Evolutionary conservation across 1,140 invertebrate genomes (phyloP), one percentile per base, ranked within the genome.

Genomic region (Drosophila kohkoa): DNA sequence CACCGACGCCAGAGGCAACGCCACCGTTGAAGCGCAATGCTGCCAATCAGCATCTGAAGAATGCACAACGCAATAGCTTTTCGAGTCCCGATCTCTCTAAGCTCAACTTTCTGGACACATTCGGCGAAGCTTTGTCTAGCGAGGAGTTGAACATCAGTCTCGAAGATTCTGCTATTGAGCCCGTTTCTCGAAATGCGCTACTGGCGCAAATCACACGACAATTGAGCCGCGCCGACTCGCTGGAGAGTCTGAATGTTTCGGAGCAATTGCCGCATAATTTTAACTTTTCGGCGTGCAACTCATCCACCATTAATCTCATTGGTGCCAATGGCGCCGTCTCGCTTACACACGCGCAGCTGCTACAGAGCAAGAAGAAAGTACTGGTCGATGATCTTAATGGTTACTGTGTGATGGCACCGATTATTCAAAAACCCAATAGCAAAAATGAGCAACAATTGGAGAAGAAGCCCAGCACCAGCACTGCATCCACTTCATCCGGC

Each of bases 331-430:
- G 91, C 11, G 91, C 92, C 11, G 80, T 81, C 0, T 58, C 69
- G 1, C 62, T 76, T 5, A 32, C 30, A 77, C 49, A 66, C 25
- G 15, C 43, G 0, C 57, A 52, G 11, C 7, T 69, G 6, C 13
- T 58, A 0, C 81, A 77, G 30, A 38, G 62, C 13, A 90, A 81
- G 52, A 88, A 90, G 28, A 90, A 90, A 32, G 75, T 90, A 1
- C 5, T 92, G 15, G 77, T 91, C 0, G 92, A 92, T 58, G 88
- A 91, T 67, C 59, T 90, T 0, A 90, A 90, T 5, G 92, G 90
- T 0, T 92, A 92, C 64, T 92, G 92, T 62, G 77, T 90, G 5
- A 92, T 92, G 92, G 92, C 92, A 8, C 92, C 92, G 0, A 92
- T 92, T 28, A 28, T 46, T n/a, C 85, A 79, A 5, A 75, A 83